phyloP scores from a whole-genome alignment of 2,888 invertebrate species.

The Archaeoteleia sp. region DNA sequence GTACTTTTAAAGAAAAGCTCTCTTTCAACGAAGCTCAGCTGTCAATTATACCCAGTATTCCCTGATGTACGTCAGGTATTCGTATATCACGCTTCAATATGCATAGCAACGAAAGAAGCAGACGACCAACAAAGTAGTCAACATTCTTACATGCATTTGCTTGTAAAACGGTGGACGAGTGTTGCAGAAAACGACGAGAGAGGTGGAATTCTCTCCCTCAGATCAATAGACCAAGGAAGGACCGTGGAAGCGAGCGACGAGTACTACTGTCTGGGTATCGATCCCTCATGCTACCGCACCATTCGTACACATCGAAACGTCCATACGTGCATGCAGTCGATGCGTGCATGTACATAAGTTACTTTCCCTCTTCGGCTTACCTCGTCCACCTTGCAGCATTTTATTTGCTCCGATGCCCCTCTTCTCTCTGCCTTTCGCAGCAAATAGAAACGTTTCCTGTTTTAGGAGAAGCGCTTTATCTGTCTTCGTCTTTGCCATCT shows the following conservation, averaged over 20 bases:
- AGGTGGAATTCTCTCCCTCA: slow-evolving; percentile 38
- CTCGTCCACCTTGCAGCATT: slow-evolving; percentile 51
- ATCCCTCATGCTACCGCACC: slow-evolving; percentile 49
- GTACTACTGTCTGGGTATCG: slow-evolving; percentile 63
- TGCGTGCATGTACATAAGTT: slow-evolving; percentile 27
- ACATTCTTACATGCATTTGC: slow-evolving; percentile 22
- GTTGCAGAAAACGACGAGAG: slow-evolving; percentile 25
- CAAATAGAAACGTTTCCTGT: slow-evolving; percentile 18
- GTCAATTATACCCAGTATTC: too few relatives aligned
- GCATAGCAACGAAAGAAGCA: too few relatives aligned
- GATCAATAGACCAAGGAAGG: slow-evolving; percentile 66
- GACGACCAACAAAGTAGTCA: slow-evolving; percentile 11
- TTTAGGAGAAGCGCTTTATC: slow-evolving; percentile 1
- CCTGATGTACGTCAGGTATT: too few relatives aligned
- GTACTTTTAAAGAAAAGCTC: too few relatives aligned
- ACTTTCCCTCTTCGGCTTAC: slow-evolving; percentile 22
- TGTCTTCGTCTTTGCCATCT: slow-evolving; percentile 11
- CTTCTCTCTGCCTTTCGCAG: slow-evolving; percentile 11
- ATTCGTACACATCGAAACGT: slow-evolving; percentile 4
- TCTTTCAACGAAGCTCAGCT: too few relatives aligned
- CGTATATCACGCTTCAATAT: too few relatives aligned
- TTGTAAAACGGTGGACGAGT: slow-evolving; percentile 22
- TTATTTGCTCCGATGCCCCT: slow-evolving; percentile 55
- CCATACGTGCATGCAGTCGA: slow-evolving; percentile 6
- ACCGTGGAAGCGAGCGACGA: slow-evolving; percentile 60